Evolutionary conservation across 2,797 vertebrate genomes (phyloP).

Genomic region (Perodicticus potto): DNA sequence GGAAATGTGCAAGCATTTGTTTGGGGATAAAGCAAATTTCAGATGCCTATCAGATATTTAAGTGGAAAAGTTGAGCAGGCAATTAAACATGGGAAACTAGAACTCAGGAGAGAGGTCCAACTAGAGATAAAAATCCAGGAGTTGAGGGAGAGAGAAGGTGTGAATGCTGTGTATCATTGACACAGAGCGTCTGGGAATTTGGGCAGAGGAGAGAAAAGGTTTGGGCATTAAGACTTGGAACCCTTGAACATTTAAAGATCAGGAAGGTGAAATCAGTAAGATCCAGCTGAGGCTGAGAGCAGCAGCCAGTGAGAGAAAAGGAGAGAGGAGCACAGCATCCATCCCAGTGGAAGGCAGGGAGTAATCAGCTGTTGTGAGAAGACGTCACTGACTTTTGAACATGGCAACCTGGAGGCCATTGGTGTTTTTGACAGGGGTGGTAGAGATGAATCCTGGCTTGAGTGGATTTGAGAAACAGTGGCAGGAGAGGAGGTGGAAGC

Average conservation of each 20-base stretch:
- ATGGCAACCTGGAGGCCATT: neutral
- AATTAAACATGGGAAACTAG: neutral
- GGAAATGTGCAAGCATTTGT: neutral
- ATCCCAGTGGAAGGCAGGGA: neutral
- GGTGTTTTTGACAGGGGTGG: neutral
- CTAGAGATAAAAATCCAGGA: neutral
- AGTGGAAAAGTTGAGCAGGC: conserved; percentile 1
- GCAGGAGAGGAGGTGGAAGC: neutral
- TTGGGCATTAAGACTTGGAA: neutral
- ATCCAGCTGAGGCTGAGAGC: neutral
- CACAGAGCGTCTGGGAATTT: neutral
- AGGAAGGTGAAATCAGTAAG: neutral
- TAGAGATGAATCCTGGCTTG: neutral
- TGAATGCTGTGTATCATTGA: neutral
- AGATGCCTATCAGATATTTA: neutral
- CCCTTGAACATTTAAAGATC: neutral
- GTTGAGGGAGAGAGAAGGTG: neutral
- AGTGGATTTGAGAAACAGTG: neutral
- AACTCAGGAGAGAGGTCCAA: neutral
- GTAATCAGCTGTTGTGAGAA: neutral
- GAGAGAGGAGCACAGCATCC: neutral
- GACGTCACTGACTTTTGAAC: neutral
- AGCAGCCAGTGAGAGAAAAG: neutral
- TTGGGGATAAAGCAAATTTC: neutral
- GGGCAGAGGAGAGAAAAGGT: neutral